Conservation (phyloP, 2,797 vertebrate genomes). For the Cryptoblepharus egeriae region DNA sequence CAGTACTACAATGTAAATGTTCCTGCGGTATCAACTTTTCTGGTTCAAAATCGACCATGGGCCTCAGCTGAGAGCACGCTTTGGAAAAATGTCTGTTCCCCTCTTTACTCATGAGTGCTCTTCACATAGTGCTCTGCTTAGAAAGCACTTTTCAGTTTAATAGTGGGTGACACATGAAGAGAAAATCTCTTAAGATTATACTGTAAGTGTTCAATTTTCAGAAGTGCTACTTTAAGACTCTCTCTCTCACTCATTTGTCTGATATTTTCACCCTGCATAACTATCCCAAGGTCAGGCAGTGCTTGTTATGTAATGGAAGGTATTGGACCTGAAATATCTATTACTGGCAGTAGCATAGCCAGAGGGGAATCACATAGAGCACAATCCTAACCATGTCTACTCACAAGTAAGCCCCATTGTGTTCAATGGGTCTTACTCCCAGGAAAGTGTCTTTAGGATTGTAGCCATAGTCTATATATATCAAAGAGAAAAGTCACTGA, state of each 20-base stretch:
- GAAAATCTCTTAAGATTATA: not conserved
- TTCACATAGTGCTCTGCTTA: not conserved
- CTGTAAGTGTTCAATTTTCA: not conserved
- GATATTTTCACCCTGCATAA: not conserved
- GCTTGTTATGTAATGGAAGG: not conserved
- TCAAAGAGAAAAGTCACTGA: no score
- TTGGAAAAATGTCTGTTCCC: not conserved
- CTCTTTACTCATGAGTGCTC: not conserved
- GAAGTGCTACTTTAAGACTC: not conserved
- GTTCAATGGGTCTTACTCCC: no score
- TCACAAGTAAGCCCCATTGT: no score
- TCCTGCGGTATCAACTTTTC: not conserved
- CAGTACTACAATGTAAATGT: no score
- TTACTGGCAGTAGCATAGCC: no score
- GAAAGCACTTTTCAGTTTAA: not conserved
- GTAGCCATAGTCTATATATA: no score
- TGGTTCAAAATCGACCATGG: not conserved
- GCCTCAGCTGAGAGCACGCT: no score
- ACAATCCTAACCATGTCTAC: no score
- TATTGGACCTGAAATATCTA: not conserved
- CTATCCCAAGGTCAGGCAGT: not conserved
- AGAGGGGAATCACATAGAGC: no score
- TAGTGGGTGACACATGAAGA: not conserved
- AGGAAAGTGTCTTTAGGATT: no score
- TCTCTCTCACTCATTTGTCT: not conserved